Percentiles rank a stretch among this genome's conserved stretches.
Evolutionary conservation across 2,113 vertebrate genomes (phyloP).

Genomic region (Onychostoma macrolepis): DNA sequence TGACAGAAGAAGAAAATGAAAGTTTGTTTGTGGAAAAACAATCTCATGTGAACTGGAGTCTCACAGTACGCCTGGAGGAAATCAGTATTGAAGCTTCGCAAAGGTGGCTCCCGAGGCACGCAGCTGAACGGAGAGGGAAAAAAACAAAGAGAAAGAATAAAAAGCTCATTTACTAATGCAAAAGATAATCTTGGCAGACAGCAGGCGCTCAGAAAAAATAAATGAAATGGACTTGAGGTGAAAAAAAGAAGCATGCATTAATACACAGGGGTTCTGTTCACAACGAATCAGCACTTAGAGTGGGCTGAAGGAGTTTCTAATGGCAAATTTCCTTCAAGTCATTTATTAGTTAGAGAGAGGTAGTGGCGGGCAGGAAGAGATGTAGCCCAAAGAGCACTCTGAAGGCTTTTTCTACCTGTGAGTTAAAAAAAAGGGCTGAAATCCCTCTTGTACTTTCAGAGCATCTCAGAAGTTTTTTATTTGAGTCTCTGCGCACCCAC

Average conservation of each 20-base stretch:
- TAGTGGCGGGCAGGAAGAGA: constrained; percentile 57
- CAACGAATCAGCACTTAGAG: constrained; percentile 56
- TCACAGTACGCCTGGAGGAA: constrained; percentile 32
- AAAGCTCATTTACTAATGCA: constrained; percentile 64
- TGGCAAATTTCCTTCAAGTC: constrained; percentile 43
- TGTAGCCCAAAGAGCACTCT: constrained; percentile 64
- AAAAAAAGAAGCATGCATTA: constrained; percentile 56
- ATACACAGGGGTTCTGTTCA: constrained; percentile 63
- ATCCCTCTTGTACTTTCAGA: constrained; percentile 60
- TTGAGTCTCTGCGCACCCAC: constrained; percentile 33
- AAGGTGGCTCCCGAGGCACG: constrained; percentile 19
- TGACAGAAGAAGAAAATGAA: constrained; percentile 58
- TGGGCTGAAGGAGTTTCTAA: constrained; percentile 55
- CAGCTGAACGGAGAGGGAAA: constrained; percentile 3
- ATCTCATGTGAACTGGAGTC: constrained; percentile 39
- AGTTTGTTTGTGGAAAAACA: constrained; percentile 50
- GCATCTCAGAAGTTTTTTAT: constrained; percentile 51
- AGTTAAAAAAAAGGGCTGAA: constrained; percentile 55
- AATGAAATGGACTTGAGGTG: constrained; percentile 65
- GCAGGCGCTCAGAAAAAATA: constrained; percentile 43
- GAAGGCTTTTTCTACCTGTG: constrained; percentile 53
- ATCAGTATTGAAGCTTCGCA: constrained; percentile 21
- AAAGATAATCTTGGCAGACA: constrained; percentile 62
- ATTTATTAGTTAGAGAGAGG: constrained; percentile 58
- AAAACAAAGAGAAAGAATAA: constrained; percentile 50